Percentiles rank a stretch among this genome's conserved stretches.
These are phyloP conservation scores for Xylophagus ater DNA, from an alignment of 2,888 invertebrate species.

Conservation along the genomic window DNA sequence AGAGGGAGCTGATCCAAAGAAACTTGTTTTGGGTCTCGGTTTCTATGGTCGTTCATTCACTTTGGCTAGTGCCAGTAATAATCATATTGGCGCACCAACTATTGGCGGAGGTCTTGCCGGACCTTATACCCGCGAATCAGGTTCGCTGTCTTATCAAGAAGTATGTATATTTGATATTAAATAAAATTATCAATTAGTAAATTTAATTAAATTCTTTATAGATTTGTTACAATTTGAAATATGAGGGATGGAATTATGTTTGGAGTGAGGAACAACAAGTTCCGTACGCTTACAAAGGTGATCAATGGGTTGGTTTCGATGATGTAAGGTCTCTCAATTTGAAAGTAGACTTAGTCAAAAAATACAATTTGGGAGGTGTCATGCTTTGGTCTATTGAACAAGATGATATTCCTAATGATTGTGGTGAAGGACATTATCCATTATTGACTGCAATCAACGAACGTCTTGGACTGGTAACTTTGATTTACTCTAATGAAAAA, in stretches of 20 bases:
- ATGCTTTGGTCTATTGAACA: conserved; percentile 53
- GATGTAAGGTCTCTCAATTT: conserved; percentile 27
- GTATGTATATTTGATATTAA: conserved; percentile 21
- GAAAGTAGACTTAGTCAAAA: conserved; percentile 33
- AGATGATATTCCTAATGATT: conserved; percentile 45
- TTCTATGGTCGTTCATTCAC: conserved; percentile 37
- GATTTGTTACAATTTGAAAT: conserved; percentile 34
- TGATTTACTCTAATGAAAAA: no score
- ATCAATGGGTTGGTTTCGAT: conserved; percentile 40
- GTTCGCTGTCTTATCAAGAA: conserved; percentile 47
- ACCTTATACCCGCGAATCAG: conserved; percentile 40
- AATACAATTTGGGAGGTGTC: conserved; percentile 41
- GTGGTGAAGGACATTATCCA: conserved; percentile 40
- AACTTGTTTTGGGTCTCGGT: conserved; percentile 37
- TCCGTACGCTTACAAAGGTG: conserved; percentile 34
- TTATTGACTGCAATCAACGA: conserved; percentile 41
- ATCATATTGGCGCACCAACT: conserved; percentile 40
- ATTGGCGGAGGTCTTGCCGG: conserved; percentile 39
- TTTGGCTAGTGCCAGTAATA: conserved; percentile 31
- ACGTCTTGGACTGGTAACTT: no score
- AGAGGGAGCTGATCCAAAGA: conserved; percentile 31
- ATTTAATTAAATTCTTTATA: conserved; percentile 16
- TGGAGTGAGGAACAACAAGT: conserved; percentile 28
- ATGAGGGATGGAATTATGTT: conserved; percentile 28
- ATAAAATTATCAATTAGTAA: neutral